Base-by-base conservation (phyloP, 92 coral and sea anemone species). In the Paramuricea clavata region DNA sequence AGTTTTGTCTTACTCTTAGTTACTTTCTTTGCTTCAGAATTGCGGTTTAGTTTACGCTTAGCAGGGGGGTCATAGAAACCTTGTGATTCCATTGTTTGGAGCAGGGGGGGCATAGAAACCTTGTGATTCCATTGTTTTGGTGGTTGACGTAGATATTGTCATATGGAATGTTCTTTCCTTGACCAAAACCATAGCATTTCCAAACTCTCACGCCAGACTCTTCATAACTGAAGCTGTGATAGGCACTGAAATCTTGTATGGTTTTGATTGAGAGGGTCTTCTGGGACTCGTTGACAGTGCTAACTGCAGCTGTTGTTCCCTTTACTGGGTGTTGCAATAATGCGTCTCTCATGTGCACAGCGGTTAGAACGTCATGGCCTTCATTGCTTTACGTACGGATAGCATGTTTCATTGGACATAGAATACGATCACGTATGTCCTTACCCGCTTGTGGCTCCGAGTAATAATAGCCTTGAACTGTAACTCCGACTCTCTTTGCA, bases 301-400 rank as follows among this genome's bases (percentile, higher is more conserved):
- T 85, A 6, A 85, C 76, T 74, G 88, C 69, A 36, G 88, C 83
- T 0, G 83, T 74, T 59, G 88, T 59, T 6, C 88, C 88, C 56
- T 74, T 85, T 23, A 85, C 83, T 49, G 83, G 88, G 27, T 39
- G 88, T 6, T 74, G 74, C 41, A 22, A 15, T 12, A 57, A 22
- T 33, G 88, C 75, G n/a, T 85, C 23, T 74, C 83, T 73, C 82
- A 73, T 74, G 44, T 85, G 69, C 72, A 25, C 54, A 50, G 88
- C 73, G 17, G 88, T 84, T 12, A 82, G n/a, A 12, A 82, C 19
- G 43, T 82, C 65, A 57, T 82, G 52, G 32, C 64, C 86, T 44
- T 82, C 76, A 22, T 42, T 65, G 17, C 78, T 57, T 27, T 82
- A 82, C 0, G 77, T 82, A 15, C 59, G 21, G 21, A 82, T 23